A percentile compares a stretch with the other conserved stretches of the same genome.
Evolutionary conservation across 2,113 vertebrate species (phyloP).

Genomic region (Guaruba guarouba): DNA sequence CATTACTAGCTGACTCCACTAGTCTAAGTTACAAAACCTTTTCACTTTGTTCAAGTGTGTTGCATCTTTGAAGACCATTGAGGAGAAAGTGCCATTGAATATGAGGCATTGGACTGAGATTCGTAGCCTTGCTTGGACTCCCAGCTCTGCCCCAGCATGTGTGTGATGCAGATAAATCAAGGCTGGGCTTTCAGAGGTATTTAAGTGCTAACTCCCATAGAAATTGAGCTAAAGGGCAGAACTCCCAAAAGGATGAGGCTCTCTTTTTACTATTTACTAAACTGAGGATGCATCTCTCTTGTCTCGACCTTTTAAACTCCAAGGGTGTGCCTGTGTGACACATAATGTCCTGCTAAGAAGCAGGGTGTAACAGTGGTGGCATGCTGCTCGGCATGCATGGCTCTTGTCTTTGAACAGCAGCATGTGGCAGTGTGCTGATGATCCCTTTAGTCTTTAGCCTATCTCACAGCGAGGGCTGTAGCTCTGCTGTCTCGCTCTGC

Average conservation of each 20-base stretch:
- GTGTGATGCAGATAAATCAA: neutral
- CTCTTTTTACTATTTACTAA: neutral
- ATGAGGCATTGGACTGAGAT: neutral
- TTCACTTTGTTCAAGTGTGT: neutral
- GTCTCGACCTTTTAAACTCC: neutral
- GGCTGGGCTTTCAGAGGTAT: neutral
- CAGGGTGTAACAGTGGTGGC: neutral
- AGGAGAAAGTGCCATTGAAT: neutral
- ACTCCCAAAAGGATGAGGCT: neutral
- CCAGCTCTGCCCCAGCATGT: neutral
- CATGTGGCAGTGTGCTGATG: neutral
- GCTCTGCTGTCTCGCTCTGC: neutral
- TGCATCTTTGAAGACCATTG: neutral
- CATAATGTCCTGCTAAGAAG: neutral
- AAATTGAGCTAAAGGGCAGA: neutral
- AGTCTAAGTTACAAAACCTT: neutral
- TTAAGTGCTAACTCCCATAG: neutral
- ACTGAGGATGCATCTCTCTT: neutral
- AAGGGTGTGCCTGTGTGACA: neutral
- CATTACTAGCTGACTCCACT: neutral
- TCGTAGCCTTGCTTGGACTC: neutral
- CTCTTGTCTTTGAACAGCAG: neutral
- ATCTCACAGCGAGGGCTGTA: neutral
- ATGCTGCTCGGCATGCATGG: accelerated
- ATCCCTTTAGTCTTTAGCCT: neutral